These are phyloP conservation scores for Oreochromis niloticus DNA, from an alignment of 2,113 vertebrate genomes.

Conservation along the genomic window DNA sequence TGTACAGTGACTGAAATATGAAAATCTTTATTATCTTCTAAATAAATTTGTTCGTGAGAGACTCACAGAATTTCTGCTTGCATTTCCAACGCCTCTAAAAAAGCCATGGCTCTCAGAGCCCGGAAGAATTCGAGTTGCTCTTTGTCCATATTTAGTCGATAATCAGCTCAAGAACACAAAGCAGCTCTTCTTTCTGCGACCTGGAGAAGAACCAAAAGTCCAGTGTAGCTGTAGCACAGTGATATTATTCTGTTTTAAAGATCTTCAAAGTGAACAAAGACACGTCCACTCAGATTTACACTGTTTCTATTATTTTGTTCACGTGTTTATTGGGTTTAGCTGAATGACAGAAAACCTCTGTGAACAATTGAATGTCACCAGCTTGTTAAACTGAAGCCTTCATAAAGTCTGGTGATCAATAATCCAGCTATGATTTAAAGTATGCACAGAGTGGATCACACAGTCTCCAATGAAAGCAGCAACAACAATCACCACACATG, in stretches of 20 bases:
- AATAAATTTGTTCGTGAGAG: fast-evolving
- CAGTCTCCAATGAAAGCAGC: not conserved
- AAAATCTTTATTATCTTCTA: no score
- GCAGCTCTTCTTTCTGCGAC: fast-evolving
- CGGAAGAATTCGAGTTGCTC: fast-evolving
- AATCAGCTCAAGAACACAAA: not conserved
- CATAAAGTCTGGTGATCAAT: no score
- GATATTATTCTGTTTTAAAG: not conserved
- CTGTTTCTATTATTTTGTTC: not conserved
- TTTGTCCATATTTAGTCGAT: not conserved
- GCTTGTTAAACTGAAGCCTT: not conserved
- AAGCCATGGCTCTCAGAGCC: fast-evolving
- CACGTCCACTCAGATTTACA: fast-evolving
- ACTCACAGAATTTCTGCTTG: fast-evolving
- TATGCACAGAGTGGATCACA: no score
- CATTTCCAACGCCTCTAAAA: fast-evolving
- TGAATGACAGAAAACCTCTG: fast-evolving
- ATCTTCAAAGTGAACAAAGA: not conserved
- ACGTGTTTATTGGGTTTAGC: not conserved
- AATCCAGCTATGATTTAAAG: no score
- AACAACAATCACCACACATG: not conserved
- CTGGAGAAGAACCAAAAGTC: not conserved
- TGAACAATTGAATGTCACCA: fast-evolving
- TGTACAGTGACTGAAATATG: no score
- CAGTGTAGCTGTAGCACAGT: fast-evolving